phyloP scores from a whole-genome alignment of 2,888 invertebrate genomes.

The Leptinotarsa haldemani region DNA sequence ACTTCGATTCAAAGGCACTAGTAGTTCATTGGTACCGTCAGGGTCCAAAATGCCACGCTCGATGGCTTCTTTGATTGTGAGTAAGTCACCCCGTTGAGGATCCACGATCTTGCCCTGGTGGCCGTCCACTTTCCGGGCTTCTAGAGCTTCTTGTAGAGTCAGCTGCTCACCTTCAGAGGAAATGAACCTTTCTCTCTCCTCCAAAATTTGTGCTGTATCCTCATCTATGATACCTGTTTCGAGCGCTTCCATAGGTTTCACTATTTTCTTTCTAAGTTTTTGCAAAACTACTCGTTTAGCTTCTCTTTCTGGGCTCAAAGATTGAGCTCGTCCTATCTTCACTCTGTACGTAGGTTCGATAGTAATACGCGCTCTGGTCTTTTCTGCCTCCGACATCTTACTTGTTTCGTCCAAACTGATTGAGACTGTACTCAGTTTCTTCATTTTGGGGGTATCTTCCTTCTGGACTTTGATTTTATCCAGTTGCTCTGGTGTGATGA shows the following conservation, averaged over 20 bases:
- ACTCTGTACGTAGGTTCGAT: slow-evolving; percentile 77
- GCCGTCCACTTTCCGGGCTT: slow-evolving; percentile 77
- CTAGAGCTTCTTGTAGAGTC: slow-evolving; percentile 82
- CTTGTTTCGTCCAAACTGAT: slow-evolving; percentile 62
- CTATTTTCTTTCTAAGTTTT: slow-evolving; percentile 81
- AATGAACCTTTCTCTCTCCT: slow-evolving; percentile 71
- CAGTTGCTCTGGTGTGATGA: slow-evolving; percentile 49
- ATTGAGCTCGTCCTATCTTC: slow-evolving; percentile 72
- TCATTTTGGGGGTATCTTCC: slow-evolving; percentile 47
- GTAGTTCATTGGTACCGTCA: slow-evolving; percentile 78
- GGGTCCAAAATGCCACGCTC: slow-evolving; percentile 84
- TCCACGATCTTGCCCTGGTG: slow-evolving; percentile 84
- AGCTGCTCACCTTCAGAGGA: slow-evolving; percentile 71
- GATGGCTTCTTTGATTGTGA: slow-evolving; percentile 87
- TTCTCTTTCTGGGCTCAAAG: slow-evolving; percentile 72
- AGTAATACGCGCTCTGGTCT: slow-evolving; percentile 70
- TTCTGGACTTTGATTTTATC: slow-evolving; percentile 41
- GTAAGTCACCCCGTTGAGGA: slow-evolving; percentile 81
- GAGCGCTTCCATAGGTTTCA: slow-evolving; percentile 81
- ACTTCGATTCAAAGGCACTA: slow-evolving; percentile 84
- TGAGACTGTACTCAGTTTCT: slow-evolving; percentile 57
- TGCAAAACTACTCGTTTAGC: slow-evolving; percentile 79
- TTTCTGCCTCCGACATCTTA: slow-evolving; percentile 69
- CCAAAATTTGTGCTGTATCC: slow-evolving; percentile 78
- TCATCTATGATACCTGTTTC: slow-evolving; percentile 83